Evolutionary conservation across 1,140 invertebrate species (phyloP).

Genomic region (Mamestra configurata): DNA sequence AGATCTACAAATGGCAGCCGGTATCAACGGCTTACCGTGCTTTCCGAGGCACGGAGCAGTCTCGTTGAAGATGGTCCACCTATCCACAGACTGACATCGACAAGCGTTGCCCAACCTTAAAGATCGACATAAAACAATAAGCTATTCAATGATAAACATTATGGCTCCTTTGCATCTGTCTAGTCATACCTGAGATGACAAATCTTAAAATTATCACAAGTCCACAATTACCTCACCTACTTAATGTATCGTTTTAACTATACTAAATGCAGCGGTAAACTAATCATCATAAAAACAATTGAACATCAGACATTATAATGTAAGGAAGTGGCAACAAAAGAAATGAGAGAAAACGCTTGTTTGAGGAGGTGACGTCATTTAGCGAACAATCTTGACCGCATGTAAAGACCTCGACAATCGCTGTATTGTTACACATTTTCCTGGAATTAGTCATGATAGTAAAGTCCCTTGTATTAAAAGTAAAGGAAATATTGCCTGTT

Average conservation of each 20-base stretch:
- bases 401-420: background rate
- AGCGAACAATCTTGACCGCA: background rate
- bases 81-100: too few species aligned
- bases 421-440: constrained; percentile 8
- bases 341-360: background rate
- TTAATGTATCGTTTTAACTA: background rate
- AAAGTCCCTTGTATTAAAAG: background rate
- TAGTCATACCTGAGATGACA: background rate
- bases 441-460: constrained; percentile 10
- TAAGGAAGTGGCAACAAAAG: background rate
- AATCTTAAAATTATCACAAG: background rate
- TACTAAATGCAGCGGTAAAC: background rate
- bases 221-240: background rate
- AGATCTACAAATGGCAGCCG: too few species aligned
- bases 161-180: too few species aligned
- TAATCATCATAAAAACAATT: constrained; percentile 20
- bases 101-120: too few species aligned
- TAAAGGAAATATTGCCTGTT: background rate
- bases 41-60: too few species aligned
- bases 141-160: too few species aligned
- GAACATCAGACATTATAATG: background rate
- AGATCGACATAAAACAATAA: too few species aligned
- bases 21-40: too few species aligned
- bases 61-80: too few species aligned
- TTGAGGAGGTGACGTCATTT: background rate